Evolutionary conservation across 2,113 vertebrate species (phyloP).

Genomic region (Hucho hucho): DNA sequence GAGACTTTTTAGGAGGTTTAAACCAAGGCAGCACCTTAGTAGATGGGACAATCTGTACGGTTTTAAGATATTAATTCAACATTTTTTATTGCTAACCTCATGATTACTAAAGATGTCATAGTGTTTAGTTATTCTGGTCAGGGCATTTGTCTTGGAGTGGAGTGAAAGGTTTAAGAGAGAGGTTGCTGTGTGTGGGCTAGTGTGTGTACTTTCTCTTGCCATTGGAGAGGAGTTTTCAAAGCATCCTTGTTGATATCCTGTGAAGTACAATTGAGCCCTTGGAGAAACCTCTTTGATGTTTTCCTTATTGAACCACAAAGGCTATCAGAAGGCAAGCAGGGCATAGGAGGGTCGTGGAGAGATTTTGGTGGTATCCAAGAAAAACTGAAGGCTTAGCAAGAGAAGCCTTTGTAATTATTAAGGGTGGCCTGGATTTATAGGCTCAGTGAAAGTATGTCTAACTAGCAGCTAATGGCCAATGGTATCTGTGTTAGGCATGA

Average conservation of each 20-base stretch:
- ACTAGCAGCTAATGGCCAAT: too few relatives aligned
- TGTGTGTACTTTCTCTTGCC: slow-evolving; percentile 14
- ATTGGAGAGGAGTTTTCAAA: background rate
- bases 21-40: slow-evolving; percentile 50
- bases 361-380: background rate
- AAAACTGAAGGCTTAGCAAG: slow-evolving; percentile 33
- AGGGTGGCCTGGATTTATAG: background rate
- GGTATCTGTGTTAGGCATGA: too few relatives aligned
- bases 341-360: slow-evolving; percentile 1
- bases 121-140: background rate
- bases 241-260: too few relatives aligned
- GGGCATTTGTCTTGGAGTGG: background rate
- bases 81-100: slow-evolving; percentile 3
- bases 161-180: background rate
- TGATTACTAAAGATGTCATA: slow-evolving; percentile 22
- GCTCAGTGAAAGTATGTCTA: too few relatives aligned
- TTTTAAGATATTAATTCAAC: slow-evolving; percentile 21
- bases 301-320: slow-evolving; percentile 8
- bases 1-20: slow-evolving; percentile 15
- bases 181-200: background rate
- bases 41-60: slow-evolving; percentile 64
- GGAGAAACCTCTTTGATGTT: slow-evolving; percentile 1
- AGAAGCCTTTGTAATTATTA: slow-evolving; percentile 61
- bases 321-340: background rate
- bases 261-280: background rate